Conservation (phyloP, 1,140 invertebrate genomes). For the Papilio polyxenes region DNA sequence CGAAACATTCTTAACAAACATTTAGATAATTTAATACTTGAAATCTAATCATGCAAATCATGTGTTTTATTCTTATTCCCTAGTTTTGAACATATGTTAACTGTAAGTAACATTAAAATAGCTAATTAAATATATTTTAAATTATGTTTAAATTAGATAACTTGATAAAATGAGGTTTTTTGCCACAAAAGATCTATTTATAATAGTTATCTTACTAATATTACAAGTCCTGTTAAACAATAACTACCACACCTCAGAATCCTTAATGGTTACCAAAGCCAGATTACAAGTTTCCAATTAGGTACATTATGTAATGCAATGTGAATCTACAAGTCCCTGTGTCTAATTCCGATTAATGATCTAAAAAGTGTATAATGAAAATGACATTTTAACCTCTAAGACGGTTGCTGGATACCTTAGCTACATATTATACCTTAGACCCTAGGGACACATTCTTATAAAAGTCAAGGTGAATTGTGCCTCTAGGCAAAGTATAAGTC, state of each 20-base stretch:
- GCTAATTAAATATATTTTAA: too few species aligned
- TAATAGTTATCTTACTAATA: too few species aligned
- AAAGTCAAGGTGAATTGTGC: neutral
- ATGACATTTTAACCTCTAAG: neutral
- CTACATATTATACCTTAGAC: too few species aligned
- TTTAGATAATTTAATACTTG: conserved; percentile 6
- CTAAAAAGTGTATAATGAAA: neutral
- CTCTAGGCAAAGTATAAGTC: neutral
- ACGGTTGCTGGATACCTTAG: neutral
- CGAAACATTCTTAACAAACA: neutral
- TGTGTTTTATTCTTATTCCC: neutral
- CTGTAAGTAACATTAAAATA: too few species aligned
- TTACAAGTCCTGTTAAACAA: too few species aligned
- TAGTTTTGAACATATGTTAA: too few species aligned
- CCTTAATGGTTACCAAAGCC: too few species aligned
- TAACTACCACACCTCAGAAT: too few species aligned
- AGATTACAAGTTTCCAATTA: neutral
- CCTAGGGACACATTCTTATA: neutral
- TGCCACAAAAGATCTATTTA: too few species aligned
- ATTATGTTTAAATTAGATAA: too few species aligned
- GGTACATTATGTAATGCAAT: neutral
- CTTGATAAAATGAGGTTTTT: too few species aligned
- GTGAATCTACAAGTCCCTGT: neutral
- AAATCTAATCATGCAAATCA: neutral
- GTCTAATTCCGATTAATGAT: neutral